Conservation (phyloP, 2,888 invertebrate species). For the Aleiodes alternator region DNA sequence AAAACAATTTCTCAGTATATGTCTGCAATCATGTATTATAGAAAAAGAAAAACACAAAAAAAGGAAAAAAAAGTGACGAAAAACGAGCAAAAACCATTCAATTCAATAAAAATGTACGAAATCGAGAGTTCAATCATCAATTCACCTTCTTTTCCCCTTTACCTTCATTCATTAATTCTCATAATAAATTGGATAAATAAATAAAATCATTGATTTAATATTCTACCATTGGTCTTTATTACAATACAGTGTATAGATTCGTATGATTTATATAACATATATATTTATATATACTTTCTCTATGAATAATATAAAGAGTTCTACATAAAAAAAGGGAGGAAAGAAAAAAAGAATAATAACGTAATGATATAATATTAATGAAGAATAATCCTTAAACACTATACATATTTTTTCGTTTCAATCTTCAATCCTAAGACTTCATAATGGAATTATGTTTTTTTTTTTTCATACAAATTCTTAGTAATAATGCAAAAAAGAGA, state of each 20-base stretch:
- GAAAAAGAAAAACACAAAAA: slow-evolving; percentile 58
- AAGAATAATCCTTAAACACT: slow-evolving; percentile 36
- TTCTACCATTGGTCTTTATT: slow-evolving; percentile 52
- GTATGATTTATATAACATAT: slow-evolving; percentile 53
- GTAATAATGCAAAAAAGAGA: slow-evolving; percentile 41
- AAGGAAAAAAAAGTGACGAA: neutral
- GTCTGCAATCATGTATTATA: slow-evolving; percentile 73
- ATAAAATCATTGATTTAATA: slow-evolving; percentile 11
- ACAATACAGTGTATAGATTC: slow-evolving; percentile 54
- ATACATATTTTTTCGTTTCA: slow-evolving; percentile 21
- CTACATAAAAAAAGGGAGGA: slow-evolving; percentile 11
- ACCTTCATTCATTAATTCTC: neutral
- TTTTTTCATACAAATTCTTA: slow-evolving; percentile 43
- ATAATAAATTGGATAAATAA: neutral
- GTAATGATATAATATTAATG: slow-evolving; percentile 30
- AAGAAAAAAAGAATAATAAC: slow-evolving; percentile 19
- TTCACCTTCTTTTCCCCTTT: slow-evolving; percentile 31
- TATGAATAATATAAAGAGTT: slow-evolving; percentile 50
- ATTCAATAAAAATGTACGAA: slow-evolving; percentile 71
- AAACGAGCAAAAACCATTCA: slow-evolving; percentile 61
- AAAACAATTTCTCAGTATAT: slow-evolving; percentile 68
- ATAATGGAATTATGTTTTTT: slow-evolving; percentile 17
- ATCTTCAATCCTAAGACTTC: slow-evolving; percentile 19
- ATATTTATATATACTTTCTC: slow-evolving; percentile 50
- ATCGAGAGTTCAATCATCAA: slow-evolving; percentile 46